Conservation (phyloP, 2,888 invertebrate species). For the Exocentrus adspersus region DNA sequence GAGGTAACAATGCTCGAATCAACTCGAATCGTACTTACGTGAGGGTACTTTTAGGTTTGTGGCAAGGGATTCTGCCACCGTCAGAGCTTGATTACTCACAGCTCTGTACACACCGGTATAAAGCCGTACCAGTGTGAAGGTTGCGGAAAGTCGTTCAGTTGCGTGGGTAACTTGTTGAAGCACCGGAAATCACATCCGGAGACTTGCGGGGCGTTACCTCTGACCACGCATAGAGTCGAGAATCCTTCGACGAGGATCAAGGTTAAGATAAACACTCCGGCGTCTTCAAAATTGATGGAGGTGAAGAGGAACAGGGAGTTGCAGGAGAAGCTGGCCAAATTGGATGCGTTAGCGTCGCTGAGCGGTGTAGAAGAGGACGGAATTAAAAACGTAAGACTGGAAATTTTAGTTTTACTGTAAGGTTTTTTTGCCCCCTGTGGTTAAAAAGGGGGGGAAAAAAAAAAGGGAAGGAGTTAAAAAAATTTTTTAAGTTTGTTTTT, state of each 20-base stretch:
- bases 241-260: slow-evolving; percentile 56
- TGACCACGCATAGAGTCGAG: slow-evolving; percentile 55
- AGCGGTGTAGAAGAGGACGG: too few species aligned
- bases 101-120: slow-evolving; percentile 63
- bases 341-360: slow-evolving; percentile 18
- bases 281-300: slow-evolving; percentile 50
- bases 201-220: slow-evolving; percentile 61
- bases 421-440: too few species aligned
- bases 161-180: slow-evolving; percentile 65
- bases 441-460: too few species aligned
- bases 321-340: slow-evolving; percentile 40
- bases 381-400: not conserved
- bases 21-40: too few species aligned
- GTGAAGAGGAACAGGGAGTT: slow-evolving; percentile 44
- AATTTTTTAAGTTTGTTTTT: too few species aligned
- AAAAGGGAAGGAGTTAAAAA: too few species aligned
- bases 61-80: slow-evolving; percentile 65
- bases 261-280: slow-evolving; percentile 55
- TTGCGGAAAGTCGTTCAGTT: slow-evolving; percentile 64
- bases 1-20: too few species aligned
- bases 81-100: slow-evolving; percentile 65
- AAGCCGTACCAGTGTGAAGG: slow-evolving; percentile 66
- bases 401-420: not conserved
- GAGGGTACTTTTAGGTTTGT: slow-evolving; percentile 64
- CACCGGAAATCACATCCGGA: slow-evolving; percentile 64